Evolutionary conservation across 2,888 invertebrate genomes (phyloP), one percentile per base, ranked within the genome.

Genomic region (Lepas anatifera): DNA sequence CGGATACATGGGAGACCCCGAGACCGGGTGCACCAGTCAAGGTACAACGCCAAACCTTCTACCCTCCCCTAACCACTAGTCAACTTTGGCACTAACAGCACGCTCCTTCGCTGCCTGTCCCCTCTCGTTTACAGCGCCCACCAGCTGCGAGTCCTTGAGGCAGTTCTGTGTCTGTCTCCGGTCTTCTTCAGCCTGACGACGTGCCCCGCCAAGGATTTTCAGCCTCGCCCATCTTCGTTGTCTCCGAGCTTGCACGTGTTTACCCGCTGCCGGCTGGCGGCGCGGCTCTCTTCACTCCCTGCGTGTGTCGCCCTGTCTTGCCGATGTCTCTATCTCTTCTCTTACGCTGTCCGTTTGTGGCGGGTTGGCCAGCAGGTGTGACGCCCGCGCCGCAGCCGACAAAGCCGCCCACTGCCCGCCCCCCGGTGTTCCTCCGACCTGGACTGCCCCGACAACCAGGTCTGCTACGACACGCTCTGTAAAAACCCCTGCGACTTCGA

Each of bases 1-100:
- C 66, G 91, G 90, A 66, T 87, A 89, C 78, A 82, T 92, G 35
- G 93, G 93, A 11, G 91, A 92, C 81, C 87, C 91, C 7, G 84
- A 85, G 32, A 68, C 52, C 69, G 89, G 93, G 46, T 93, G 93
- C 77, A 46, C 50, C 68, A 32, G 18, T 6, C 72, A 74, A 69
- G 77, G 77, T 66, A 77, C 77, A 71, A 76, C 77, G n/a, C 72
- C 72, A 58, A 32, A 58, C 35, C 58, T 32, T 11, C 32, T 16
- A 22, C 1, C 58, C 35, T 11, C 32, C 13, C 32, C 52, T 22
- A 1, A 22, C 58, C 35, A 11, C 18, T 35, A 18, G 3, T 32
- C 10, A 6, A 18, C 22, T 22, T 8, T 8, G 32, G 10, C 32
- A 35, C 58, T 58, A 35, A 58, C 22, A 10, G 58, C 58, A 58